Conservation (phyloP, 2,113 vertebrate species). For the Megaceryle maxima region DNA sequence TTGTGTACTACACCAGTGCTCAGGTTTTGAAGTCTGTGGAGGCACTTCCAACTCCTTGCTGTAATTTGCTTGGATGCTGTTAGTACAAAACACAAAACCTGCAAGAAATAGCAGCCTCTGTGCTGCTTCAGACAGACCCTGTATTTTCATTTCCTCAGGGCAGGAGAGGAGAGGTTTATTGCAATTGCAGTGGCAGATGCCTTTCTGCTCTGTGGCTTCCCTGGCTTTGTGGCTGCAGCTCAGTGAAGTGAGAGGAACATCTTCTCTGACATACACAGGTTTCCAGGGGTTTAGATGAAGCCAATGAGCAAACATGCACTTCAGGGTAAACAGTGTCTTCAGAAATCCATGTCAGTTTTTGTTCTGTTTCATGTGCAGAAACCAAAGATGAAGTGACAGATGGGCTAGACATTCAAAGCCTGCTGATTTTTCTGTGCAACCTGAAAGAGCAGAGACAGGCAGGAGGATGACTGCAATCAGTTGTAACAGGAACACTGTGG, state of each 20-base stretch:
- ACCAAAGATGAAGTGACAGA: constrained; percentile 7
- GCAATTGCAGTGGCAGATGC: constrained; percentile 16
- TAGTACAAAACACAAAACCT: background rate
- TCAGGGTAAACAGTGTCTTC: constrained; percentile 26
- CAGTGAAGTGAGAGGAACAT: constrained; percentile 31
- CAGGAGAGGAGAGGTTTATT: background rate
- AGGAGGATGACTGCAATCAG: background rate
- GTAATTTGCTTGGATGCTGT: background rate
- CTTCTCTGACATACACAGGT: background rate
- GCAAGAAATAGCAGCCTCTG: background rate
- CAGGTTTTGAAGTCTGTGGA: background rate
- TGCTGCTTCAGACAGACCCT: background rate
- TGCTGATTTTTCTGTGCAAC: background rate
- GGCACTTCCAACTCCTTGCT: background rate
- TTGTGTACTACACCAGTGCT: background rate
- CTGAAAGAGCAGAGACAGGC: background rate
- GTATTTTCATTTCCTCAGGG: background rate
- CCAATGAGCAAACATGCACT: constrained; percentile 33
- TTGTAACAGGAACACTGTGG: background rate
- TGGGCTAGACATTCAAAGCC: background rate
- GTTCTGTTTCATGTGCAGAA: background rate
- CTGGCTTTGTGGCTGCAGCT: background rate
- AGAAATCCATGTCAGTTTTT: constrained; percentile 17
- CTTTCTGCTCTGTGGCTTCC: background rate
- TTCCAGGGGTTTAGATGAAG: constrained; percentile 30